Evolutionary conservation across 2,888 invertebrate species (phyloP).

Genomic region (Leucophenga montana): DNA sequence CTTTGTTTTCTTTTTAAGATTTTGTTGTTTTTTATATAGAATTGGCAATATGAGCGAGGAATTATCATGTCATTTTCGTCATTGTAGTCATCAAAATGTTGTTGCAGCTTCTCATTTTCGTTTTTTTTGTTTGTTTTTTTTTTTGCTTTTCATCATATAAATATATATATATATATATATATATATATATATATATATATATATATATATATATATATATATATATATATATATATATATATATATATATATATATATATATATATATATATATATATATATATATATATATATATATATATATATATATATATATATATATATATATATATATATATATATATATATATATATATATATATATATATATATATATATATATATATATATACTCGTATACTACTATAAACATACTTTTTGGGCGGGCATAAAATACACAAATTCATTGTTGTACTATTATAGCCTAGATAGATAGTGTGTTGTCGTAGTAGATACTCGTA

Average conservation of each 20-base stretch:
- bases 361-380: background rate
- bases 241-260: no score
- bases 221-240: no score
- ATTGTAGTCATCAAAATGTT: constrained; percentile 28
- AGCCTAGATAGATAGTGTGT: constrained; percentile 43
- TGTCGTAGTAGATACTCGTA: constrained; percentile 32
- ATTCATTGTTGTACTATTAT: constrained; percentile 57
- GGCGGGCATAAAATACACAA: constrained; percentile 66
- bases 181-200: no score
- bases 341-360: constrained; percentile 14
- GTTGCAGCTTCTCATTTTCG: constrained; percentile 28
- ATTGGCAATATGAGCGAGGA: constrained; percentile 70
- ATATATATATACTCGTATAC: constrained; percentile 1
- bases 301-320: no score
- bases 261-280: no score
- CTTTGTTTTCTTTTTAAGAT: no score
- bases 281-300: no score
- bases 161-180: no score
- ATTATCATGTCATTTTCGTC: constrained; percentile 41
- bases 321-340: background rate
- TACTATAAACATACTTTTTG: constrained; percentile 44
- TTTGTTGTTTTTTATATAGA: constrained; percentile 42
- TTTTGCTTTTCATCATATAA: constrained; percentile 33
- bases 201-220: no score
- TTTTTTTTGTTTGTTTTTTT: no score